These are phyloP conservation scores for Hozukius guyotensis DNA, from an alignment of 2,797 vertebrate genomes.

Conservation along the genomic window DNA sequence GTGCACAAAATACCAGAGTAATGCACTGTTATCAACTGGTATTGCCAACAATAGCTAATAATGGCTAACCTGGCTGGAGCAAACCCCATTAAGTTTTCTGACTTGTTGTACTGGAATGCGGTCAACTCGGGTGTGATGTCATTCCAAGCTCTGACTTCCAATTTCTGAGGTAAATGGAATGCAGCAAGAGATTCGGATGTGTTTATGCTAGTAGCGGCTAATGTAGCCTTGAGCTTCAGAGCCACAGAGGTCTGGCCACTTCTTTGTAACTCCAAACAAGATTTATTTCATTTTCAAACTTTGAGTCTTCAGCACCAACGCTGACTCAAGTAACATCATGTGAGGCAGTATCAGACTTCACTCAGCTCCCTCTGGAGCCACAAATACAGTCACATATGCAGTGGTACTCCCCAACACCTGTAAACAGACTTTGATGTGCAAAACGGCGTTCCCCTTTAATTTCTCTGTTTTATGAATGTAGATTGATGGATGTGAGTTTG, in stretches of 20 bases:
- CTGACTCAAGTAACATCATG: background rate
- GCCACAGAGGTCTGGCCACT: background rate
- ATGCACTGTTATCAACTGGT: no score
- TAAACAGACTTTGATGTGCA: background rate
- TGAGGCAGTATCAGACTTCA: background rate
- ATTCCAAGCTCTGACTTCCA: no score
- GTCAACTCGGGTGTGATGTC: no score
- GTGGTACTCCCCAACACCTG: background rate
- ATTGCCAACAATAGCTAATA: no score
- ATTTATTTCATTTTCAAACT: background rate
- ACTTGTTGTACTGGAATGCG: no score
- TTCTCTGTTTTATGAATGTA: background rate
- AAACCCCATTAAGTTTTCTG: no score
- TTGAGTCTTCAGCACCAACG: background rate
- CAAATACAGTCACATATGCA: background rate
- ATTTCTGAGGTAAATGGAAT: no score
- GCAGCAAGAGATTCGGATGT: background rate
- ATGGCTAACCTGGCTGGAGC: no score
- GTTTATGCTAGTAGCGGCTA: background rate
- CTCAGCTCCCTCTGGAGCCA: background rate
- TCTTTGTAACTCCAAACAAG: background rate
- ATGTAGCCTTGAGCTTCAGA: background rate
- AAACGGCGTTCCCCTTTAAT: background rate
- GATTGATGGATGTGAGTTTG: background rate
- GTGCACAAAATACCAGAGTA: no score